Evolutionary conservation across 2,797 vertebrate species (phyloP), one percentile per base, ranked within the genome.

Genomic region (Scolopax bukidnonensis): DNA sequence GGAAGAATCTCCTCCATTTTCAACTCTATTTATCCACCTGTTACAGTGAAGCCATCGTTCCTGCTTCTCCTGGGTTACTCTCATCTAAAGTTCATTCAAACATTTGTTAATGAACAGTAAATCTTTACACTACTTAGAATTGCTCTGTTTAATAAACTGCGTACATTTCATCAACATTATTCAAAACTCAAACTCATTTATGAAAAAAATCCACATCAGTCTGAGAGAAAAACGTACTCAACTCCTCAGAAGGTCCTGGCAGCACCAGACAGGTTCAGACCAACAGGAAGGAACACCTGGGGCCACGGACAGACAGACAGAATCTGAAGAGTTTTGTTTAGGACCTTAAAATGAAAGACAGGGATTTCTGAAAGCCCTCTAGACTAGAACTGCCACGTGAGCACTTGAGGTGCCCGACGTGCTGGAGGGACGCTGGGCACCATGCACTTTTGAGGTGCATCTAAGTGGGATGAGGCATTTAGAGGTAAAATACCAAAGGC

Each of bases 101-200:
- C 43, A 25, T 81, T 90, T 80, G 65, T 43, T 91, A 93, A 95
- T 79, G 77, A 95, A 80, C 85, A 94, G 71, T 93, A 93, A 90
- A 96, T 95, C 90, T 97, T 94, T 7, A 33, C 32, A 51, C 63
- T 79, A 38, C 67, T 81, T 24, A 48, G n/a, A 83, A 54, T 16
- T 40, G 59, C 84, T 85, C 61, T 69, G 28, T 75, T 94, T 96
- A 95, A 95, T 90, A 88, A 95, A 84, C 53, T 47, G 56, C 28
- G 11, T 13, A 67, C 56, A 32, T 83, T 95, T 84, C 64, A 95
- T 95, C 88, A 92, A 64, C 47, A 23, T 79, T 38, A 91, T 33
- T 95, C 43, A 95, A 79, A 94, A 90, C 51, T 70, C 86, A 16
- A 75, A 60, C 32, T 87, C 59, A 20, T 50, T 90, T 86, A 74